These are phyloP conservation scores for Coccyzus lansbergi DNA, from an alignment of 2,797 vertebrate genomes.

Conservation along the genomic window DNA sequence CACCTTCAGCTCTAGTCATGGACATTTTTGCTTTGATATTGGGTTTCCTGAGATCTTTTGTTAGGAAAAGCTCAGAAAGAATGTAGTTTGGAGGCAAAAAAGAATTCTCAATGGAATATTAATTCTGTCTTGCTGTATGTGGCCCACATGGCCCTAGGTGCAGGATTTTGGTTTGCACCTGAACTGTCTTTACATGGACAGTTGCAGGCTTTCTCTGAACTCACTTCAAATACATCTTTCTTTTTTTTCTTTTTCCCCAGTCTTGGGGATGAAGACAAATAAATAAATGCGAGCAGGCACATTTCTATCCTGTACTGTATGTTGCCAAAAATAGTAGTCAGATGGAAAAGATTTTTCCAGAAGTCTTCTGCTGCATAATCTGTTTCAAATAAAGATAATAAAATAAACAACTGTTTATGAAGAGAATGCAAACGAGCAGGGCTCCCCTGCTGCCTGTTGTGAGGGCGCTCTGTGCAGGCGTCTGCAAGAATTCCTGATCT, in stretches of 20 bases:
- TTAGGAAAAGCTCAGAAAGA: background rate
- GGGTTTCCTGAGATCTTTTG: background rate
- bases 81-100: background rate
- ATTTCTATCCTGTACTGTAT: slow-evolving; percentile 41
- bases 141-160: background rate
- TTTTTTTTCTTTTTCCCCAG: fast-evolving
- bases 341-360: slow-evolving; percentile 75
- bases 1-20: background rate
- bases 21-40: background rate
- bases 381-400: slow-evolving; percentile 78
- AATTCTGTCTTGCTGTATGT: background rate
- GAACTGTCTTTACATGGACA: background rate
- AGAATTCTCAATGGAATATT: background rate
- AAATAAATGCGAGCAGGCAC: slow-evolving; percentile 1
- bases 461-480: slow-evolving; percentile 34
- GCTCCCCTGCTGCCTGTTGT: slow-evolving; percentile 35
- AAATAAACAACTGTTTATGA: slow-evolving; percentile 78
- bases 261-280: slow-evolving; percentile 45
- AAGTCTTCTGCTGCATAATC: slow-evolving; percentile 70
- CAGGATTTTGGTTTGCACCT: background rate
- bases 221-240: background rate
- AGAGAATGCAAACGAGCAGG: slow-evolving; percentile 57
- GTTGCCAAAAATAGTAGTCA: slow-evolving; percentile 70
- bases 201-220: background rate
- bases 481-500: slow-evolving; percentile 66